Evolutionary conservation across 2,797 vertebrate species (phyloP).

Genomic region (Schizopygopsis pylzovi): DNA sequence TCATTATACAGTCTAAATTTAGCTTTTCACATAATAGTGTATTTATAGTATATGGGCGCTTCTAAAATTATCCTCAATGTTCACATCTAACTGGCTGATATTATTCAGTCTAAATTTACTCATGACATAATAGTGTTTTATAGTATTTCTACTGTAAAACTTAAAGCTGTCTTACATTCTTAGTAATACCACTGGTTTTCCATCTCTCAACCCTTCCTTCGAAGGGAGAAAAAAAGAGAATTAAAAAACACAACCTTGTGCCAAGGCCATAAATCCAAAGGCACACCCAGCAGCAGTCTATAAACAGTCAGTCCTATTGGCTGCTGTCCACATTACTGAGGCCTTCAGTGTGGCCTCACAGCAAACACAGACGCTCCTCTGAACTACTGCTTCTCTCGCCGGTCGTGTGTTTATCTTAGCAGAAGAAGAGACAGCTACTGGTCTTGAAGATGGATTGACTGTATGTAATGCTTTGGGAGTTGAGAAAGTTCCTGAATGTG

Average conservation of each 20-base stretch:
- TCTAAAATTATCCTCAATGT: constrained; percentile 3
- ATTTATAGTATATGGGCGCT: neutral
- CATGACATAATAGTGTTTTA: constrained; percentile 17
- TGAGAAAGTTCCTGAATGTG: constrained; percentile 36
- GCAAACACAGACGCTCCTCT: constrained; percentile 6
- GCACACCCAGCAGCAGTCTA: constrained; percentile 76
- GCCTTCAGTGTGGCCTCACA: constrained; percentile 58
- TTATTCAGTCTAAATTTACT: neutral
- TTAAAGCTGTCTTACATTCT: neutral
- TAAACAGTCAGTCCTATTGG: constrained; percentile 75
- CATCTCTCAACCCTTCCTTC: constrained; percentile 44
- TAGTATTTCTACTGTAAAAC: constrained; percentile 3
- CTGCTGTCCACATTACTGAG: constrained; percentile 61
- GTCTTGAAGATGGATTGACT: constrained; percentile 20
- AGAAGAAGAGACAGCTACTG: constrained; percentile 23
- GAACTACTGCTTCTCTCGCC: constrained; percentile 24
- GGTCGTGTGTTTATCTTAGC: constrained; percentile 10
- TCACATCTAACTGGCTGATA: neutral
- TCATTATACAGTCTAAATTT: too few species aligned
- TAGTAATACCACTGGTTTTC: constrained; percentile 24
- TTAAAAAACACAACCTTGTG: constrained; percentile 56
- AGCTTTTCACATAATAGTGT: neutral
- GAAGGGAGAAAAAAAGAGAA: constrained; percentile 35
- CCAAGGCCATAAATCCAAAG: constrained; percentile 70
- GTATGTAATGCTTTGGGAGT: constrained; percentile 46